Conservation (phyloP, 2,113 vertebrate genomes). For the Monarcha castaneiventris region DNA sequence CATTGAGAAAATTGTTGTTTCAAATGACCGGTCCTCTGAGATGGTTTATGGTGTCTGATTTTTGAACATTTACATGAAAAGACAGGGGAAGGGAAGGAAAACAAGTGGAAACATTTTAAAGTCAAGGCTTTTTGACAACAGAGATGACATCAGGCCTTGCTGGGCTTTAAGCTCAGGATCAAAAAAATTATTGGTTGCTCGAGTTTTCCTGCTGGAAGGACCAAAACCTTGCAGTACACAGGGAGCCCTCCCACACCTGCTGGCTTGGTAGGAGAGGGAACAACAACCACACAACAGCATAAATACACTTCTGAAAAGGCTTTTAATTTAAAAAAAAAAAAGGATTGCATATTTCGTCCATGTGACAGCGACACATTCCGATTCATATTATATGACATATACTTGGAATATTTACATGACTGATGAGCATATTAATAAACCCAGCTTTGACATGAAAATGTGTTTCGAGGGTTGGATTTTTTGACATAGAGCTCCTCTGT, state of each 20-base stretch:
- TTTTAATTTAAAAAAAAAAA: background rate
- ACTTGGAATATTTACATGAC: slow-evolving; percentile 19
- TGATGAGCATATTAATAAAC: background rate
- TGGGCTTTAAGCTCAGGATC: background rate
- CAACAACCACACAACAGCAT: background rate
- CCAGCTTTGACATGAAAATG: background rate
- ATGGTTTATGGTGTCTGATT: background rate
- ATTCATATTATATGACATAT: background rate
- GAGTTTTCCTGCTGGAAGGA: background rate
- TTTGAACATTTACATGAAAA: background rate
- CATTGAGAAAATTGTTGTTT: background rate
- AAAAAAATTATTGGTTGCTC: background rate
- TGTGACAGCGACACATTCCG: background rate
- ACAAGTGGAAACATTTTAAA: background rate
- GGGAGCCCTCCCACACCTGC: background rate
- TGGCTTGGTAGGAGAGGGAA: background rate
- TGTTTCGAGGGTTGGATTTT: slow-evolving; percentile 3
- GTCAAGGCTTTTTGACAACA: background rate
- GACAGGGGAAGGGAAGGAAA: background rate
- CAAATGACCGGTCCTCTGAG: background rate
- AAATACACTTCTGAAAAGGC: background rate
- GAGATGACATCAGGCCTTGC: background rate
- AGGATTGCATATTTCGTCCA: background rate
- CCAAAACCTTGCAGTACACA: background rate
- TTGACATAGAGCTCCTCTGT: background rate